Evolutionary conservation across 2,888 invertebrate genomes (phyloP).

Genomic region (Drosophila paranaensis): DNA sequence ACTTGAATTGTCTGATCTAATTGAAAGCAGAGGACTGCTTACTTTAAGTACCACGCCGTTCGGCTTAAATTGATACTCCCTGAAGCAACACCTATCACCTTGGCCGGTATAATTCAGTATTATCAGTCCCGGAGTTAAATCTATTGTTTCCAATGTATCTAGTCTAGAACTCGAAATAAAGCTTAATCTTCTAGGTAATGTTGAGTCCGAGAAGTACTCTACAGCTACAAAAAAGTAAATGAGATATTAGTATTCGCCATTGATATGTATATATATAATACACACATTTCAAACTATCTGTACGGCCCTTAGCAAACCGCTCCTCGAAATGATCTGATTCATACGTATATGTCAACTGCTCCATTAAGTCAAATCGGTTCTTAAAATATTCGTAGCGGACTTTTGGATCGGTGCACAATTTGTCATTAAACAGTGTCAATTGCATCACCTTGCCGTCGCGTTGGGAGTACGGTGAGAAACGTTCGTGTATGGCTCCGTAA

Average conservation of each 20-base stretch:
- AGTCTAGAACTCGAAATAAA: constrained; percentile 86
- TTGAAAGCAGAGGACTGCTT: constrained; percentile 14
- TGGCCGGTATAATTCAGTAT: constrained; percentile 87
- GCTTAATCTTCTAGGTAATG: constrained; percentile 81
- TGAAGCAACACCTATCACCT: constrained; percentile 85
- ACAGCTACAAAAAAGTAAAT: constrained; percentile 65
- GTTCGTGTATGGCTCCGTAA: constrained; percentile 90
- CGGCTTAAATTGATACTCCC: constrained; percentile 69
- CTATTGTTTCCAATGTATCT: constrained; percentile 89
- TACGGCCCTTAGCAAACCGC: constrained; percentile 88
- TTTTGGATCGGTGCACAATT: constrained; percentile 78
- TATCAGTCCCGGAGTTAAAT: constrained; percentile 86
- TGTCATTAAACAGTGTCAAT: constrained; percentile 76
- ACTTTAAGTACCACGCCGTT: constrained; percentile 59
- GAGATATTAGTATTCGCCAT: background rate
- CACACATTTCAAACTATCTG: constrained; percentile 89
- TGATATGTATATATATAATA: constrained; percentile 21
- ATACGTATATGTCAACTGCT: constrained; percentile 86
- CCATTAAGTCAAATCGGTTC: constrained; percentile 89
- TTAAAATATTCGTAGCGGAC: constrained; percentile 87
- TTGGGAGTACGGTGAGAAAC: constrained; percentile 91
- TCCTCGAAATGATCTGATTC: constrained; percentile 86
- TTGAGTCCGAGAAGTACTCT: constrained; percentile 62
- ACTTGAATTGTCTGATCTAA: background rate
- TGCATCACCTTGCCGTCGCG: constrained; percentile 87